Evolutionary conservation across 2,113 vertebrate genomes (phyloP).

Genomic region (Chlamydotis undulata): DNA sequence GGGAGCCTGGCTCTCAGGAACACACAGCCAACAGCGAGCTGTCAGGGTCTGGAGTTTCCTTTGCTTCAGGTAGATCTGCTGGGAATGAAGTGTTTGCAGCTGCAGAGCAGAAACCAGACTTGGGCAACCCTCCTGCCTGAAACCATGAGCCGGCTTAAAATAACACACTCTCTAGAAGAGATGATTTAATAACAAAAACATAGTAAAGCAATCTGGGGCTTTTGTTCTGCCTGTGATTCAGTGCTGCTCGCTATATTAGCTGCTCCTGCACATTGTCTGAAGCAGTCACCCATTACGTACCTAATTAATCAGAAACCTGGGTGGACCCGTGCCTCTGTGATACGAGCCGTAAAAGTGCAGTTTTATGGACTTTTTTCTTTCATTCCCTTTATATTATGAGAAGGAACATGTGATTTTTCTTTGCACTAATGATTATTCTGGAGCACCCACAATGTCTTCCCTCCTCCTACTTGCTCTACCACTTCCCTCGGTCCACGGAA

Average conservation of each 20-base stretch:
- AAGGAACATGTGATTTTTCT: neutral
- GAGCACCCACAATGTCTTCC: neutral
- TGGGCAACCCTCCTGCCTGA: neutral
- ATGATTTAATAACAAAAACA: neutral
- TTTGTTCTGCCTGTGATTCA: neutral
- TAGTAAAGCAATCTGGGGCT: neutral
- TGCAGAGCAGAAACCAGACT: neutral
- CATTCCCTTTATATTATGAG: neutral
- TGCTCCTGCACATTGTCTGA: conserved; percentile 9
- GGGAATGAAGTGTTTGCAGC: neutral
- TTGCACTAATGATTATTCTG: neutral
- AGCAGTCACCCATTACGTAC: neutral
- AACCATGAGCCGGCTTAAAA: neutral
- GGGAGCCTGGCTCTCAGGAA: neutral
- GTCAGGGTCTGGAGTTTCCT: neutral
- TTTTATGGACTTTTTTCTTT: neutral
- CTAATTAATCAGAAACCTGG: neutral
- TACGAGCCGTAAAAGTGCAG: neutral
- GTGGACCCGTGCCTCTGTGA: neutral
- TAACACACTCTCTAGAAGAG: neutral
- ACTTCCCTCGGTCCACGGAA: neutral
- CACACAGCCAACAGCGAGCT: neutral
- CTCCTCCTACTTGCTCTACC: neutral
- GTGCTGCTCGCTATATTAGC: neutral
- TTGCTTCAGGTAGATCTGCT: neutral